These are phyloP conservation scores for Lycophotia porphyrea DNA, from an alignment of 2,888 invertebrate species.

Conservation along the genomic window DNA sequence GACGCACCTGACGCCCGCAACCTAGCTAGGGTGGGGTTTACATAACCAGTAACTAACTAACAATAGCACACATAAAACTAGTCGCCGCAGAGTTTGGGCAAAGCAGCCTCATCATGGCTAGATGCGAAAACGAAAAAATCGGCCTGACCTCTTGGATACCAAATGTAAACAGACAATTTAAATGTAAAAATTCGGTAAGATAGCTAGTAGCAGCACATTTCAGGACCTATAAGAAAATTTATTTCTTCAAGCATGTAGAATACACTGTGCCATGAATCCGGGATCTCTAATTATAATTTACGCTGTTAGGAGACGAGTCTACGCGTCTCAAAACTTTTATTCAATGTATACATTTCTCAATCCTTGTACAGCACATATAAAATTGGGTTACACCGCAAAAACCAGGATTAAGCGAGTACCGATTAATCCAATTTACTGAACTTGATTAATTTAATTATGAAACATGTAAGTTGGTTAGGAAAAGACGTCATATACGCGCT, in stretches of 20 bases:
- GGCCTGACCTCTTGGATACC: not conserved
- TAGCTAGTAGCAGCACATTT: not conserved
- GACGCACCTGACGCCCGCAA: slow-evolving; percentile 33
- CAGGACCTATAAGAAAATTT: not conserved
- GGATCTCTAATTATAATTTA: not conserved
- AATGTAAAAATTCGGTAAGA: not conserved
- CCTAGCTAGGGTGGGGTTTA: not conserved
- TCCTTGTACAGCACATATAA: slow-evolving; percentile 3
- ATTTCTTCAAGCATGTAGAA: not conserved
- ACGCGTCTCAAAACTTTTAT: not conserved
- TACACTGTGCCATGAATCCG: not conserved
- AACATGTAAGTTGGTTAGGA: slow-evolving; percentile 43
- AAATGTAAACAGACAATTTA: not conserved
- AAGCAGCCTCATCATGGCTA: not conserved
- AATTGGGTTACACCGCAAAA: slow-evolving; percentile 23
- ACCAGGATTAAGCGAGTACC: slow-evolving; percentile 29
- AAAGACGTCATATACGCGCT: slow-evolving; percentile 14
- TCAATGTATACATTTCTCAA: not conserved
- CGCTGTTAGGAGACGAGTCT: not conserved
- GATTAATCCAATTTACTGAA: slow-evolving; percentile 45
- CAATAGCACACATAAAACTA: not conserved
- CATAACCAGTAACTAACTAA: not conserved
- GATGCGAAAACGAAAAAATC: not conserved
- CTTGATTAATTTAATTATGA: slow-evolving; percentile 51
- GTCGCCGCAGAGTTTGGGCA: not conserved